Base-by-base conservation (phyloP, 2,888 invertebrate species). In the Zonitis immaculata region DNA sequence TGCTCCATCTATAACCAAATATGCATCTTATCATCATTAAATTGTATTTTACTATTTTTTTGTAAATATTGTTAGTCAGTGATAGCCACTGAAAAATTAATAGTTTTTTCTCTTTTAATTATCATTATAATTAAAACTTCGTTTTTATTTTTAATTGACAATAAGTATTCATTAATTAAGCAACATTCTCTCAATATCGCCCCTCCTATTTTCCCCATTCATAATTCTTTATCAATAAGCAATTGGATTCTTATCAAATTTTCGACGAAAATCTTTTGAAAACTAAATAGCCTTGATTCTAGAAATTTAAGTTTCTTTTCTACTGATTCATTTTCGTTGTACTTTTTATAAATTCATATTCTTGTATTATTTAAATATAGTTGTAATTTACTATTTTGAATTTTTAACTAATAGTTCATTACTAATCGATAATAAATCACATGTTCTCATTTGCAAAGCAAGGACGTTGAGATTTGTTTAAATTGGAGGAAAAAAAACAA, bases 1-100 rank as follows among this genome's bases (percentile, higher is more conserved):
- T 45, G 35, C 39, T 42, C 39, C 59, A 45, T 22, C 46, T 46
- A n/a, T 32, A 32, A 7, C 32, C 5, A 32, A 32, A 14, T 42
- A 32, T 22, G 26, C 44, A 44, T 27, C 39, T 42, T n/a, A n/a
- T n/a, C 20, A 39, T 39, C 39, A 39, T 39, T 39, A 39, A 39
- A 20, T 39, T n/a, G n/a, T n/a, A n/a, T n/a, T n/a, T 39, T 6
- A 11, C 5, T 16, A 6, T 6, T 39, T 6, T 39, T 11, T 39
- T 39, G 20, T 39, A 39, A 39, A 39, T 18, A 39, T n/a, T 39
- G 39, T 39, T 39, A 39, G 20, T 39, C 11, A 9, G 3, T 9
- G 6, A 39, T 12, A 7, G 16, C 3, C 3, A 35, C 18, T 39
- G 39, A 39, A 6, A 39, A 11, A 35, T 39, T 6, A 20, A 5